These are phyloP conservation scores for Melanotaenia nigrans DNA, from an alignment of 2,797 vertebrate species.

Conservation along the genomic window DNA sequence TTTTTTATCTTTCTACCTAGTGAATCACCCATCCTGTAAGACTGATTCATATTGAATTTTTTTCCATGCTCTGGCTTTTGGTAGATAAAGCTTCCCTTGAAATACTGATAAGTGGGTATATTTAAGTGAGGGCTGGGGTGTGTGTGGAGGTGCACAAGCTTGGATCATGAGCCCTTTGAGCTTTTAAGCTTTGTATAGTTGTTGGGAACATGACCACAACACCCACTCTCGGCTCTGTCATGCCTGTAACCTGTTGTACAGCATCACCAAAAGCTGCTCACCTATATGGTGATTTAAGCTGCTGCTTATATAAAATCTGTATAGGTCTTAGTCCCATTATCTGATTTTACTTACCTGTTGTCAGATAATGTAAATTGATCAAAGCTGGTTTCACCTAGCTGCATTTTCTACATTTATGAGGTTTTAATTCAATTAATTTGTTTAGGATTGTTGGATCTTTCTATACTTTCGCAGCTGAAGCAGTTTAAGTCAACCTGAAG, in stretches of 20 bases:
- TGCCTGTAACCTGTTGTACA: slow-evolving; percentile 50
- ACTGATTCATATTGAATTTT: slow-evolving; percentile 27
- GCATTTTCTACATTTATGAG: not conserved
- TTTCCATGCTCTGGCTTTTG: slow-evolving; percentile 15
- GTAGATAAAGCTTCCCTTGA: slow-evolving; percentile 16
- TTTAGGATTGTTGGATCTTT: not conserved
- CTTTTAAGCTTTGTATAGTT: slow-evolving; percentile 51
- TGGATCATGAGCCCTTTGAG: slow-evolving; percentile 61
- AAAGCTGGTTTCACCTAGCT: not conserved
- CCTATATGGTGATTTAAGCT: slow-evolving; percentile 10
- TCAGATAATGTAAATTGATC: not conserved
- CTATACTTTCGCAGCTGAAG: not conserved
- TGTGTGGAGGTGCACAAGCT: slow-evolving; percentile 39
- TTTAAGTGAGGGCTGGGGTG: slow-evolving; percentile 30
- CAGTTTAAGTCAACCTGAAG: not conserved
- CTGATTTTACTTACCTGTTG: slow-evolving; percentile 3
- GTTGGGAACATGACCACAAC: slow-evolving; percentile 46
- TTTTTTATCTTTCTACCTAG: not conserved
- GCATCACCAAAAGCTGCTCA: slow-evolving; percentile 20
- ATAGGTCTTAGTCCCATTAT: not conserved
- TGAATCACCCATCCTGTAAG: slow-evolving; percentile 1
- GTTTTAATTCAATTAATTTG: not conserved
- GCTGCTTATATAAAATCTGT: slow-evolving; percentile 14
- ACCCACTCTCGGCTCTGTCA: slow-evolving; percentile 49
- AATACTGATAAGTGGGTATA: slow-evolving; percentile 37